These are phyloP conservation scores for Trachythela sp. DNA, from an alignment of 64 coral and sea anemone species.

Conservation along the genomic window DNA sequence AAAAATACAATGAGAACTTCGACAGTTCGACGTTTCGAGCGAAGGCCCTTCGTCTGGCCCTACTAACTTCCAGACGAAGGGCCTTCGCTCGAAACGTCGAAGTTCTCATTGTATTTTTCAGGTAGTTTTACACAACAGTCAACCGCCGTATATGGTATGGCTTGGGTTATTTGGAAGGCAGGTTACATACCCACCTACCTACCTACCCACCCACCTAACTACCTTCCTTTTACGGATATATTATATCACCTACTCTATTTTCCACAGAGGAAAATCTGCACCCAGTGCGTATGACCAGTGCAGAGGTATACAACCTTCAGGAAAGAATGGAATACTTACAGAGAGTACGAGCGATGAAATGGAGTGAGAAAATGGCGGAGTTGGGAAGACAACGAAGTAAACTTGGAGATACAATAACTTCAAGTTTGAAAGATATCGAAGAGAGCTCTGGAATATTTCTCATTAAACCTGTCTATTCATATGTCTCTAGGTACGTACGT, in stretches of 20 bases:
- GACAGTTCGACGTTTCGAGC: too few relatives aligned
- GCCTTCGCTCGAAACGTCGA: too few relatives aligned
- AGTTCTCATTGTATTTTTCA: too few relatives aligned
- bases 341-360: not conserved
- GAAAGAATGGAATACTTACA: conserved; percentile 15
- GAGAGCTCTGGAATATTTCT: conserved; percentile 21
- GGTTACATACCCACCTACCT: too few relatives aligned
- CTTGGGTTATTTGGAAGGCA: too few relatives aligned
- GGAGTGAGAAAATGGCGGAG: not conserved
- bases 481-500: not conserved
- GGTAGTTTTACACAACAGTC: too few relatives aligned
- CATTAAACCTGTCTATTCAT: conserved; percentile 14
- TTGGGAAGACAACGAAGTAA: not conserved
- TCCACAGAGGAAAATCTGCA: not conserved
- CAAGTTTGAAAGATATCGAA: conserved; percentile 20
- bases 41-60: too few relatives aligned
- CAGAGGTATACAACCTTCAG: not conserved
- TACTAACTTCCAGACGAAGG: too few relatives aligned
- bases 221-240: not conserved
- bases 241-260: not conserved
- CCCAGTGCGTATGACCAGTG: not conserved
- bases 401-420: not conserved
- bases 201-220: too few relatives aligned
- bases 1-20: too few relatives aligned
- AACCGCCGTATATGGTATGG: too few relatives aligned